Conservation (phyloP, 1,140 invertebrate genomes). For the Aporrectodea caliginosa region DNA sequence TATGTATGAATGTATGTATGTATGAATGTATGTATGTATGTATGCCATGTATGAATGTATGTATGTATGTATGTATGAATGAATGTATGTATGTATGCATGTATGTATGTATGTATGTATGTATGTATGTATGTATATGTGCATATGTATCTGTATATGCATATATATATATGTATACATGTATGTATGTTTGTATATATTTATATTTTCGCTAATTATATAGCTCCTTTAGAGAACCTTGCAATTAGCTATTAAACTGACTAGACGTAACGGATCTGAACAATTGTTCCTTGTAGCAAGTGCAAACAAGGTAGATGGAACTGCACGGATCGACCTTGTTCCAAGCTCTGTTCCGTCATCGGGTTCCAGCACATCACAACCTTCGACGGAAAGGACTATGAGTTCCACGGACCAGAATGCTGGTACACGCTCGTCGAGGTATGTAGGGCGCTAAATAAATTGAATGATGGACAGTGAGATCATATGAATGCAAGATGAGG, state of each 20-base stretch:
- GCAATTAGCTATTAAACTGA: neutral
- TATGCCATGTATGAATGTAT: too few relatives aligned
- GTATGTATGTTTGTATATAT: neutral
- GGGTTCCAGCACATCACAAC: constrained; percentile 12
- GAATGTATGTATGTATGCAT: neutral
- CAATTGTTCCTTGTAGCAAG: neutral
- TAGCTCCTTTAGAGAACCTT: neutral
- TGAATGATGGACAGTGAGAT: too few relatives aligned
- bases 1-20: too few relatives aligned
- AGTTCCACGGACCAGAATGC: neutral
- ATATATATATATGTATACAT: neutral
- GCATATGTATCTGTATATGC: neutral
- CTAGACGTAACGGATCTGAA: neutral
- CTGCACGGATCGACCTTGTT: neutral
- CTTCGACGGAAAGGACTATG: constrained; percentile 12
- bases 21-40: too few relatives aligned
- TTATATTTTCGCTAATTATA: neutral
- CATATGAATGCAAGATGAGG: too few relatives aligned
- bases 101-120: too few relatives aligned
- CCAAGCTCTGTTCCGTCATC: neutral
- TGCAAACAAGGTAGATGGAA: neutral
- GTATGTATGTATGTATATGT: too few relatives aligned
- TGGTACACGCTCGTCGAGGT: constrained; percentile 9
- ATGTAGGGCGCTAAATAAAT: too few relatives aligned
- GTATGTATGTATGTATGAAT: neutral